Base-by-base conservation (phyloP, 2,113 vertebrate genomes). In the Mormoops blainvillei region DNA sequence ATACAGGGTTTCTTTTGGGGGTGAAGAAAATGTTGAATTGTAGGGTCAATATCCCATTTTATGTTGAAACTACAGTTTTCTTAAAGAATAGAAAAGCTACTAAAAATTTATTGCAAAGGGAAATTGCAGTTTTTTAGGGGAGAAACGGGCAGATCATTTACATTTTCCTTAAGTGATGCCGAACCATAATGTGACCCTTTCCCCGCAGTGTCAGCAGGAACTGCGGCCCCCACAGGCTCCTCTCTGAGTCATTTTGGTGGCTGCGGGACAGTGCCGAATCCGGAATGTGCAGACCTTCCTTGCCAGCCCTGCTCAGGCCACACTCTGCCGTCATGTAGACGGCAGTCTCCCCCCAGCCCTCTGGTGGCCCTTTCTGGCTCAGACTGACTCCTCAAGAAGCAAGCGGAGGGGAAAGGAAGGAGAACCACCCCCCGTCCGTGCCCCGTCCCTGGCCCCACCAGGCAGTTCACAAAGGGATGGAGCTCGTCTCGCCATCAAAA, bases 241-340 rank as follows among this genome's bases (percentile, higher is more conserved):
- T 80, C 33, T 48, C 74, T 36, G 88, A 67, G 76, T 15, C 20
- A 33, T 19, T 15, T 4, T 13, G 65, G 65, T 0, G 1, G 28
- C 38, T 10, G 52, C 31, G 52, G 28, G 78, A 26, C 7, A 2
- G 18, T 33, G 26, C 10, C n/a, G 33, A 13, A 18, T 13, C 48
- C 12, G 26, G n/a, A 28, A 13, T 10, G 13, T 20, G 43, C 43
- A 31, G 38, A 15, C 3, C 1, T 26, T 56, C 33, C 48, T 41
- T 2, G 18, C 20, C 67, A 4, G 0, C 0, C 22, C 41, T 68
- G 65, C 19, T 26, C 5, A 56, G 88, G 70, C 70, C 52, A 7
- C 3, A 8, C 74, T 58, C 0, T 61, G 10, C 11, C 28, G n/a
- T n/a, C n/a, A n/a, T n/a, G n/a, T 1, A 14, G 3, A 12, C 2